Percentiles rank a stretch among this genome's conserved stretches.
Evolutionary conservation across 2,888 invertebrate species (phyloP).

Genomic region (Drosophila parthenogenetica): DNA sequence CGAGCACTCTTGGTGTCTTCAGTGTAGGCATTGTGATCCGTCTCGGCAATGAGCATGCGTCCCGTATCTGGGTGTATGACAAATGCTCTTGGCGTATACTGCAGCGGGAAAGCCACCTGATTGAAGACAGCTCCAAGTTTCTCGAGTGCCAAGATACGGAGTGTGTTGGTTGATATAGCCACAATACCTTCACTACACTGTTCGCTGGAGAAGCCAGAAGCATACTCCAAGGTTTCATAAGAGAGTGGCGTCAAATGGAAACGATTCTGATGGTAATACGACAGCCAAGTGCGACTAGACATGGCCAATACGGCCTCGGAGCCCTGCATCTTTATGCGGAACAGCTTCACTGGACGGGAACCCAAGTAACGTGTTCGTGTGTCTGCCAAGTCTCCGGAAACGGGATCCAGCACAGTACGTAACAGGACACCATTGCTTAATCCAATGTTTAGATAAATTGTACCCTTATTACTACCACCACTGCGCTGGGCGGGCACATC

Average conservation of each 20-base stretch:
- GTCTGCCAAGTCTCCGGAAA: slow-evolving; percentile 98
- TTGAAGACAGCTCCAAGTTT: slow-evolving; percentile 99
- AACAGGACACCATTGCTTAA: slow-evolving; percentile 97
- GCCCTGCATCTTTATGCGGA: slow-evolving; percentile 97
- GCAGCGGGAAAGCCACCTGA: slow-evolving; percentile 95
- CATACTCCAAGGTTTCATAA: slow-evolving; percentile 98
- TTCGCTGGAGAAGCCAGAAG: slow-evolving; percentile 97
- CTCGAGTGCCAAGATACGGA: slow-evolving; percentile 98
- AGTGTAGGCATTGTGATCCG: slow-evolving; percentile 99
- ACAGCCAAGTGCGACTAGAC: slow-evolving; percentile 98
- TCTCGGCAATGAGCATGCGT: slow-evolving; percentile 96
- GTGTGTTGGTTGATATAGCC: slow-evolving; percentile 98
- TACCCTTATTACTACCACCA: slow-evolving; percentile 87
- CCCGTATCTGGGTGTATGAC: slow-evolving; percentile 96
- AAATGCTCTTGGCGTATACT: slow-evolving; percentile 98
- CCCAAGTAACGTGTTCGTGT: slow-evolving; percentile 98
- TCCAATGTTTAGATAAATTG: slow-evolving; percentile 97
- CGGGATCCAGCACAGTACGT: slow-evolving; percentile 96
- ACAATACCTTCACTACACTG: slow-evolving; percentile 99
- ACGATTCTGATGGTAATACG: slow-evolving; percentile 98
- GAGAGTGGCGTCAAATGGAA: slow-evolving; percentile 98
- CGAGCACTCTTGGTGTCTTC: slow-evolving; percentile 97
- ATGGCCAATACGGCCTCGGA: slow-evolving; percentile 98
- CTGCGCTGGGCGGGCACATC: slow-evolving; percentile 85
- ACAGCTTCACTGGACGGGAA: slow-evolving; percentile 97